Conservation (phyloP, 92 coral and sea anemone genomes). For the Palythoa grandiflora region DNA sequence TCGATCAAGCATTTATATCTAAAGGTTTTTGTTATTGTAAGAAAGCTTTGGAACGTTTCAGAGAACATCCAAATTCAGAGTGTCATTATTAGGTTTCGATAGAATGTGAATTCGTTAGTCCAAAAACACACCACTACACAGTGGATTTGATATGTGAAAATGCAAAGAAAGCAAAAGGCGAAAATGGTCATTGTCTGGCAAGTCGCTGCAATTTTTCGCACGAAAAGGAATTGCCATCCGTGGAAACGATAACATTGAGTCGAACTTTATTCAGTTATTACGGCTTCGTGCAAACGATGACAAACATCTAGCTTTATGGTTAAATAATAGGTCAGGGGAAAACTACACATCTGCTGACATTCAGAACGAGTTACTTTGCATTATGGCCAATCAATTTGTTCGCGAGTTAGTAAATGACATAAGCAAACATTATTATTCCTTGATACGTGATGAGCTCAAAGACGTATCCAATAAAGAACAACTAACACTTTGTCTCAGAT, state of each 20-base stretch:
- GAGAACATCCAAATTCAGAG: conserved; percentile 57
- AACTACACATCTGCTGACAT: too few species aligned
- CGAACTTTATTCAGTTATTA: background rate
- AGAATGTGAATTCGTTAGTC: conserved; percentile 53
- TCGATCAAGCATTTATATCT: conserved; percentile 60
- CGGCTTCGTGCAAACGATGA: background rate
- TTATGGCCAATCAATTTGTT: too few species aligned
- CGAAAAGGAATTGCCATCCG: background rate
- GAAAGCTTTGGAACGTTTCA: conserved; percentile 48
- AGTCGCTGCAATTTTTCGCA: conserved; percentile 16
- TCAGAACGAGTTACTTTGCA: too few species aligned
- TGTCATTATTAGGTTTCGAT: conserved; percentile 53
- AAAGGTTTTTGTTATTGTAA: conserved; percentile 66
- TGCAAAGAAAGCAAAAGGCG: conserved; percentile 38
- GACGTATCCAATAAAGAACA: too few species aligned
- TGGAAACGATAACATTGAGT: background rate
- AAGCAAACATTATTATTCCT: too few species aligned
- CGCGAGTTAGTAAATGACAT: too few species aligned
- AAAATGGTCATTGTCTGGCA: too few species aligned
- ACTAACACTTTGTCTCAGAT: too few species aligned
- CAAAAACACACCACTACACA: conserved; percentile 48
- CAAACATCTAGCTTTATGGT: background rate
- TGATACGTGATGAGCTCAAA: too few species aligned
- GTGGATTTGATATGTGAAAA: conserved; percentile 51
- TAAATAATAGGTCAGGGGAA: too few species aligned